Conservation (phyloP, 2,113 vertebrate genomes). For the Catharus minimus region DNA sequence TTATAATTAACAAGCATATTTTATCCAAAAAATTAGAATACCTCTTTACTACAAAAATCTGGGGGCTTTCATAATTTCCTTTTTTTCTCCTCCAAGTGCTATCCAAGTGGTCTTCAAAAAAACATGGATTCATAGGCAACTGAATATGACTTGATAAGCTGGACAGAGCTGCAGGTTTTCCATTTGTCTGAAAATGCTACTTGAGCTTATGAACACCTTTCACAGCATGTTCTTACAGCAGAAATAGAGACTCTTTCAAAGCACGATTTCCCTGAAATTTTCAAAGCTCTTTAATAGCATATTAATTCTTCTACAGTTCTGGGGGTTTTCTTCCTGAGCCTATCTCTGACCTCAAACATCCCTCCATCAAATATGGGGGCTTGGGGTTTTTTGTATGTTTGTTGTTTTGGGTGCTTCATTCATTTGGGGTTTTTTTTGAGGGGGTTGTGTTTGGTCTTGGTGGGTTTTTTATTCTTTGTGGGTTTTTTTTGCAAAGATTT, state of each 20-base stretch:
- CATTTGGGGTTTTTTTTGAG: background rate
- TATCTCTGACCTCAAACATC: background rate
- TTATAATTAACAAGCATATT: background rate
- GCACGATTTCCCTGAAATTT: background rate
- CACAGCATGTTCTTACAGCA: background rate
- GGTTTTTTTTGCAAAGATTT: background rate
- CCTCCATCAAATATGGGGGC: background rate
- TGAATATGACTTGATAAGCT: background rate
- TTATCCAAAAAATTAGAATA: background rate
- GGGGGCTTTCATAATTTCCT: background rate
- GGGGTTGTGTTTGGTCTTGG: background rate
- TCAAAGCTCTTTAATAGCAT: background rate
- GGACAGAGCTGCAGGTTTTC: background rate
- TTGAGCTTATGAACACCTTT: background rate
- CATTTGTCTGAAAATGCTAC: background rate
- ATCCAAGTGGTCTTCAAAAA: background rate
- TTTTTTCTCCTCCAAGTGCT: background rate
- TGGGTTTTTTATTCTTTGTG: background rate
- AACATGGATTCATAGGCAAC: background rate
- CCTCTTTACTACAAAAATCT: background rate
- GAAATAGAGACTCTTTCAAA: background rate
- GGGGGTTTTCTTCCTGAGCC: background rate
- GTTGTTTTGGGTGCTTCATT: rapidly evolving
- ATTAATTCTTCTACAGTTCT: background rate
- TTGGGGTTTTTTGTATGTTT: background rate